Base-by-base conservation (phyloP, 2,113 vertebrate species). In the Cheirogaleus medius region DNA sequence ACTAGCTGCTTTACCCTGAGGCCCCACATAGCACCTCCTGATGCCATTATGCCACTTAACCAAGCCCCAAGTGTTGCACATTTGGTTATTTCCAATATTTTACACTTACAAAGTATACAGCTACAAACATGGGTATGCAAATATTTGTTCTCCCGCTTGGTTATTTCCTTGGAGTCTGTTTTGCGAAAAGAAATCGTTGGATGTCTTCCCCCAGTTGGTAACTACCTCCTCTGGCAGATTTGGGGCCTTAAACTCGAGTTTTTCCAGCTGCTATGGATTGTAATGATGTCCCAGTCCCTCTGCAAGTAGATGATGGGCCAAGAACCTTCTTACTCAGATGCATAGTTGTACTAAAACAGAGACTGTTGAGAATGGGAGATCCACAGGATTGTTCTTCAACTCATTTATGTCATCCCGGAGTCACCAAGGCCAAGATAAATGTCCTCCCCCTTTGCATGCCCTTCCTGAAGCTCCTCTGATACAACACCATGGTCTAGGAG, bases 81-180 rank as follows among this genome's bases (percentile, higher is more conserved):
- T 68, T 64, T 15, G 60, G 42, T 49, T 47, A 6, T 83, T 92
- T 78, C 56, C 32, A 73, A 34, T 12, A 60, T 92, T 83, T 95
- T 94, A 34, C 20, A 17, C 82, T 64, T 88, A 68, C 27, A 42
- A 17, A 14, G 8, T 42, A 74, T 5, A 18, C 29, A 73, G 17
- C 78, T 39, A 39, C 27, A 42, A 87, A 81, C 18, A 12, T 0
- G 0, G 2, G n/a, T 66, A 32, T 68, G 47, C 47, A 69, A 94
- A 94, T 83, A 23, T 39, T 73, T 60, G 66, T 85, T 90, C 52
- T 82, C 64, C 78, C 86, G 88, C 66, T 69, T 78, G 32, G 25
- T 91, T 94, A 82, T 93, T 76, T 90, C 93, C 69, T 92, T 29
- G 54, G 88, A 84, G 58, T 69, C 66, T 84, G 29, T 44, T 96